Base-by-base conservation (phyloP, 2,888 invertebrate genomes). In the Phanerotoma sp. region DNA sequence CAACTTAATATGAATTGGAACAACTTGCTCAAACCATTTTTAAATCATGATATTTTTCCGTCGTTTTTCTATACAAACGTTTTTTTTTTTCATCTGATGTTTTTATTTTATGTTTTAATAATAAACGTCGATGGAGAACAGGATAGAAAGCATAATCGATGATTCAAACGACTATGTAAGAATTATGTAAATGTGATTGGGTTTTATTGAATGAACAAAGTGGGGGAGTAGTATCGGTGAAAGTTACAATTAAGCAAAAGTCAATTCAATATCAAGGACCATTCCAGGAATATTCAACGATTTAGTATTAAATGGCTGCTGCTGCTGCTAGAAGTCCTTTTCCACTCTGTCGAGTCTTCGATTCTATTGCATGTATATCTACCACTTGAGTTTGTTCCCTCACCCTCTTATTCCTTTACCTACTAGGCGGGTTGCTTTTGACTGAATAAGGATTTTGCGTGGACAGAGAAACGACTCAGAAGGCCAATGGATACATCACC, bases 221-320 rank as follows among this genome's bases (percentile, higher is more conserved):
- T 11, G 38, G 46, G 30, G 16, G 32, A 38, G 30, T 42, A 11
- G 32, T 51, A 20, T 40, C 13, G 32, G 44, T 25, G 42, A 37
- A 45, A 18, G 49, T 71, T 76, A 76, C 74, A 75, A 76, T 75
- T 76, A 76, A 71, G 73, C 69, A 66, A 70, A 58, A 71, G 69
- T 69, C 73, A 74, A 75, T 76, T 76, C 74, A 76, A 76, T 76
- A 76, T 74, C 75, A 70, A 67, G 71, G 67, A 70, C 73, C 65
- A 73, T 74, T 75, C 30, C 25, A 67, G 63, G 74, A 74, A 75
- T 75, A 75, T 75, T 75, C 74, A 72, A 62, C 60, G 62, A 54
- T 59, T 62, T 61, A 66, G 72, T 70, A 74, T 75, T 74, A 72
- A 75, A 72, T 70, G 72, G 66, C 66, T 68, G 62, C 65, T 69